Base-by-base conservation (phyloP, 2,888 invertebrate species). In the Abrostola tripartita region DNA sequence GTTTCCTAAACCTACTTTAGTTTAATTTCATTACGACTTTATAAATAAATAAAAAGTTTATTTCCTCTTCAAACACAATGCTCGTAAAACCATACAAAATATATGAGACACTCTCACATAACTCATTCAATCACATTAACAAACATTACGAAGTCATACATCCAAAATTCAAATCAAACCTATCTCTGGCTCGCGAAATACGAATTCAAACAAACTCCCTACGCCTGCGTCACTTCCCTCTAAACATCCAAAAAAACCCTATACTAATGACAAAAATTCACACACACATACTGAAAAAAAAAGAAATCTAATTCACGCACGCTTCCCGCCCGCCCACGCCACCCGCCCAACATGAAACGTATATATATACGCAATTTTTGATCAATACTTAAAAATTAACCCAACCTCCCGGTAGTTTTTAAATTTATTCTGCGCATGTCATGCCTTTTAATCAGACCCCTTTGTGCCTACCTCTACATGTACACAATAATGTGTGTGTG, bases 311-410 rank as follows among this genome's bases (percentile, higher is more conserved):
- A 93, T 92, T 91, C 92, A 91, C 92, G 91, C 92, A 90, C 88
- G 85, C 68, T 40, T n/a, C 65, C 76, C 62, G 12, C 79, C 71
- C 70, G 65, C 69, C 62, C 74, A 41, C 74, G 64, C 69, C 72
- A 50, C 72, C 58, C 68, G 68, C 73, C 68, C 69, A 59, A 69
- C 70, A 49, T 42, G 60, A 72, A 77, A 67, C 76, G 76, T 72
- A 74, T 76, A 79, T 77, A 78, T 83, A 85, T 84, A 93, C 92
- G 93, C 93, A 94, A 93, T 94, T 94, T 94, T 93, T 94, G 93
- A 94, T 94, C 94, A 94, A 94, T 94, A 94, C 94, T 94, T 94
- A 94, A 94, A 94, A 94, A 94, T 94, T 94, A 94, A 94, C 93
- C 91, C 92, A 88, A 87, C 91, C 92, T 90, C 91, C 88, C 88